These are phyloP conservation scores for Conger conger DNA, from an alignment of 2,113 vertebrate genomes.

Conservation along the genomic window DNA sequence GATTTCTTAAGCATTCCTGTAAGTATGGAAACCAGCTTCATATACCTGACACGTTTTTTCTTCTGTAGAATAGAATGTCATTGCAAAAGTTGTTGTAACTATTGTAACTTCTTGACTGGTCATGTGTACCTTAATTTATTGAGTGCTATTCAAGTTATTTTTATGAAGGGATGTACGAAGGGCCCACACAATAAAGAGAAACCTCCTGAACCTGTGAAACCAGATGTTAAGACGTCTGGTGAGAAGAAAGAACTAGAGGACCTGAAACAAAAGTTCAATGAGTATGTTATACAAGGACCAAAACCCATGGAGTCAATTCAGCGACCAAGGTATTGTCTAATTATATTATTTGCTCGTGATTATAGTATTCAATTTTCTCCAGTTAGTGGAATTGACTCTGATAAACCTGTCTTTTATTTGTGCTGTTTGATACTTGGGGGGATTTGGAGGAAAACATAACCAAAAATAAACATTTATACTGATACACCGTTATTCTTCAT, in stretches of 20 bases:
- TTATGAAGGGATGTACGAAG: constrained; percentile 88
- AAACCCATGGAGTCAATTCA: constrained; percentile 87
- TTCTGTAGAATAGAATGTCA: neutral
- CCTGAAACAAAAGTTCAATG: constrained; percentile 85
- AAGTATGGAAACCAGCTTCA: constrained; percentile 54
- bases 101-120: neutral
- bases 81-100: neutral
- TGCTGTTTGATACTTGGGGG: neutral
- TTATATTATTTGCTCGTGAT: neutral
- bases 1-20: constrained; percentile 95
- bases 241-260: constrained; percentile 80
- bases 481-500: too few relatives aligned
- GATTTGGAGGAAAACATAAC: neutral
- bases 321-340: constrained; percentile 81
- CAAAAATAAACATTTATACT: neutral
- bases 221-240: constrained; percentile 84
- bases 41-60: neutral
- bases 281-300: constrained; percentile 89
- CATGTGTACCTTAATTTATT: neutral
- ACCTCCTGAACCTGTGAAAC: constrained; percentile 90
- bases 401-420: neutral
- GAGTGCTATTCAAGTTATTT: neutral
- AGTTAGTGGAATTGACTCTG: neutral
- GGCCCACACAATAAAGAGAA: constrained; percentile 93
- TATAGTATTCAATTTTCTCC: neutral